Evolutionary conservation across 2,888 invertebrate species (phyloP), one percentile per base, ranked within the genome.

Genomic region (Euzophera pinguis): DNA sequence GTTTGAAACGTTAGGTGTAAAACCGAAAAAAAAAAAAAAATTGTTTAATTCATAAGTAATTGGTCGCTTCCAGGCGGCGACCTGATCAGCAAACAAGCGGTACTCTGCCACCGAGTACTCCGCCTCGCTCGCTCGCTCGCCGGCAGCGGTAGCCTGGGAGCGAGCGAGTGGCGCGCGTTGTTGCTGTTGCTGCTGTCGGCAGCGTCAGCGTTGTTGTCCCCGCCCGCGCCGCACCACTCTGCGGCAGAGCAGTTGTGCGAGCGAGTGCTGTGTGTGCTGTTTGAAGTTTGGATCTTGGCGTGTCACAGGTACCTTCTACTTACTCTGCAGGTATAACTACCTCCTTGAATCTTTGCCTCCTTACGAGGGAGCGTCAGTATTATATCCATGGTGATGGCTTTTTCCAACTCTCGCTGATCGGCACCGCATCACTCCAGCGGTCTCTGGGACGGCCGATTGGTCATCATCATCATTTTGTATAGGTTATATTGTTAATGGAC

Each of bases 221-320:
- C 98, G 17, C 98, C 99, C 5, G 96, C 96, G 4, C 95, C 97
- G 29, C 96, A 96, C 85, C 98, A 98, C 83, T 96, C 98, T 71
- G 97, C 97, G n/a, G 97, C 97, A 0, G 98, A 98, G 78, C 98
- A 98, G 77, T 91, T 99, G 42, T 98, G 98, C 77, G 98, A 98
- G 80, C 91, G 99, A 34, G 97, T 99, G 50, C 91, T 99, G 4
- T 97, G 97, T 62, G 98, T 98, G 34, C 92, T 99, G 52, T 96
- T 99, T 81, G 97, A 98, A 88, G 94, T 97, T 50, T 91, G 92
- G 92, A 76, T 92, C 34, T 63, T 92, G 55, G 92, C 92, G 0
- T 92, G 92, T 57, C 91, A 92, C 49, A 89, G 92, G 87, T 86
- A 12, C 53, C 16, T 1, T n/a, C n/a, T n/a, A n/a, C n/a, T 14